phyloP scores from a whole-genome alignment of 2,888 invertebrate genomes.

The Deroplatys truncata region DNA sequence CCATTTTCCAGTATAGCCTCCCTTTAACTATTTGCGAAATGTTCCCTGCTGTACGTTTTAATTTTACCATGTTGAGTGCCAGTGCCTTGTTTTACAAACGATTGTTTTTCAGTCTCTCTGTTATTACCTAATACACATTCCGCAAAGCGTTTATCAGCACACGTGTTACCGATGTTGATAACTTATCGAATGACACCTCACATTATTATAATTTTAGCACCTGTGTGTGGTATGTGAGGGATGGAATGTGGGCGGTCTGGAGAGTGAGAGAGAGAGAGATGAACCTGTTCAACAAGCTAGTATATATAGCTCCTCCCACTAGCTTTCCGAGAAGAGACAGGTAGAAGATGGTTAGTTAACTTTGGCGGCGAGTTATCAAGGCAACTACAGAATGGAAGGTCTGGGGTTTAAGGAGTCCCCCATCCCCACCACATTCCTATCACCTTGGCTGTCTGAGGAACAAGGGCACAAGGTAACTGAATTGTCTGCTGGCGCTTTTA shows the following conservation, averaged over 20 bases:
- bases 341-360: constrained; percentile 6
- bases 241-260: constrained; percentile 24
- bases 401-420: neutral
- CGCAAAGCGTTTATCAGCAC: too few relatives aligned
- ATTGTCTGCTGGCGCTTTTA: neutral
- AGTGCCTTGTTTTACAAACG: too few relatives aligned
- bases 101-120: too few relatives aligned
- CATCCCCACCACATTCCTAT: neutral
- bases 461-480: neutral
- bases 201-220: neutral
- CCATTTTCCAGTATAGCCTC: too few relatives aligned
- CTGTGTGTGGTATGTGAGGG: neutral
- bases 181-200: too few relatives aligned
- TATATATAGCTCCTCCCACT: neutral
- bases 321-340: constrained; percentile 4
- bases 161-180: too few relatives aligned
- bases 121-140: too few relatives aligned
- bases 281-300: constrained; percentile 22
- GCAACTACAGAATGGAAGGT: neutral
- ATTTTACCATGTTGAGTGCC: too few relatives aligned
- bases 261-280: neutral
- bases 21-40: too few relatives aligned
- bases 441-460: neutral
- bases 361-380: neutral
- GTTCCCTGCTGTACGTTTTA: too few relatives aligned